Evolutionary conservation across 2,888 invertebrate species (phyloP).

Genomic region (Quadriops clusia): DNA sequence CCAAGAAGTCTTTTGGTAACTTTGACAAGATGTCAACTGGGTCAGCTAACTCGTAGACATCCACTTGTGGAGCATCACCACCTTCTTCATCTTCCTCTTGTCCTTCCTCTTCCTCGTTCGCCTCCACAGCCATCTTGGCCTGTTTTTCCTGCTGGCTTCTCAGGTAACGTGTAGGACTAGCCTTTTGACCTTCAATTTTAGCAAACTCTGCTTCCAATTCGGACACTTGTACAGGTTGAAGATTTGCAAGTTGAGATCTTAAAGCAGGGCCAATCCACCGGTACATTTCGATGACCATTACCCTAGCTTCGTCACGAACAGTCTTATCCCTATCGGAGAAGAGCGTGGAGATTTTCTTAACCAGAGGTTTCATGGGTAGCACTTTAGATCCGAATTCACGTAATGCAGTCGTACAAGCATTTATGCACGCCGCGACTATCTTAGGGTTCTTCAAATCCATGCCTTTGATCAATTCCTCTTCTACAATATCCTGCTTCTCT

Average conservation of each 20-base stretch:
- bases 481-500: constrained; percentile 81
- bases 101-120: constrained; percentile 37
- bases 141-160: constrained; percentile 71
- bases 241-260: constrained; percentile 66
- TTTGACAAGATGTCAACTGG: constrained; percentile 89
- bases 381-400: constrained; percentile 90
- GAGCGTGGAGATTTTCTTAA: constrained; percentile 75
- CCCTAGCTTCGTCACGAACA: constrained; percentile 86
- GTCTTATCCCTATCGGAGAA: constrained; percentile 85
- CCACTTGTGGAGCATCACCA: constrained; percentile 48
- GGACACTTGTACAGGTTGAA: constrained; percentile 82
- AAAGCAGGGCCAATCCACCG: constrained; percentile 44
- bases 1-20: constrained; percentile 90
- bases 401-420: constrained; percentile 62
- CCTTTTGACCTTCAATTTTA: constrained; percentile 52
- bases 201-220: constrained; percentile 84
- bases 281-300: constrained; percentile 84
- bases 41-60: constrained; percentile 82
- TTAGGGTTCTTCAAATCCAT: constrained; percentile 95
- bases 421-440: constrained; percentile 75
- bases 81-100: constrained; percentile 51
- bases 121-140: constrained; percentile 34
- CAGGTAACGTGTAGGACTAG: constrained; percentile 61
- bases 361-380: constrained; percentile 72
- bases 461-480: constrained; percentile 87